These are phyloP conservation scores for Thysanoteuthis rhombus DNA, from an alignment of 2,888 invertebrate genomes.

Conservation along the genomic window DNA sequence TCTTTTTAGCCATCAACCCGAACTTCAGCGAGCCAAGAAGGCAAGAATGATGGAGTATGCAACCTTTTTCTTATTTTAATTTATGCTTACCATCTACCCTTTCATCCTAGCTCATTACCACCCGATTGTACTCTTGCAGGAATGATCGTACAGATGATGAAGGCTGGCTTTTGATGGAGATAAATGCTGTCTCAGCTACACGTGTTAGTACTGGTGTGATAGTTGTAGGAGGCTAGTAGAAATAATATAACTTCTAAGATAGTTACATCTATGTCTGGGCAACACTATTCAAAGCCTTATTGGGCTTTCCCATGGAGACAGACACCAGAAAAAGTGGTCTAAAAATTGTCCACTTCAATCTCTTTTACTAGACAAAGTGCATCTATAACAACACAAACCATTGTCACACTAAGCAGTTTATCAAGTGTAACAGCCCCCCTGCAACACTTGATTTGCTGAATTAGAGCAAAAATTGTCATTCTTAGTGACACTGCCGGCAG, in stretches of 20 bases:
- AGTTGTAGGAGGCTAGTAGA: neutral
- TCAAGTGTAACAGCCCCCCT: too few relatives aligned
- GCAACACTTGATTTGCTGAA: too few relatives aligned
- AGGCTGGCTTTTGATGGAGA: neutral
- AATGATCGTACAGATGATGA: neutral
- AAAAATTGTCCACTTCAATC: too few relatives aligned
- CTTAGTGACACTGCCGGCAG: too few relatives aligned
- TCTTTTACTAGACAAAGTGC: too few relatives aligned
- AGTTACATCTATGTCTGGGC: neutral
- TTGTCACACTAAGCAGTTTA: too few relatives aligned
- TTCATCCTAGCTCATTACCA: neutral
- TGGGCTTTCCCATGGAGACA: too few relatives aligned
- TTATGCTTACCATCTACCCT: neutral
- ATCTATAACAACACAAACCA: too few relatives aligned
- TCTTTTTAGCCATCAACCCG: neutral
- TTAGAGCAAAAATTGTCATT: too few relatives aligned
- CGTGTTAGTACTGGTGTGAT: neutral
- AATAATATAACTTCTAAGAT: too few relatives aligned
- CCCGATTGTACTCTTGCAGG: neutral
- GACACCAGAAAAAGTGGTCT: too few relatives aligned
- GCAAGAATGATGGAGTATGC: neutral
- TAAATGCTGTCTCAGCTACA: neutral
- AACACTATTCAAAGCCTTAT: neutral
- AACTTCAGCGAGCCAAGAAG: neutral
- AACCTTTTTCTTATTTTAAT: neutral